These are phyloP conservation scores for Drosophila setifemur DNA, from an alignment of 1,140 invertebrate genomes.

Conservation along the genomic window DNA sequence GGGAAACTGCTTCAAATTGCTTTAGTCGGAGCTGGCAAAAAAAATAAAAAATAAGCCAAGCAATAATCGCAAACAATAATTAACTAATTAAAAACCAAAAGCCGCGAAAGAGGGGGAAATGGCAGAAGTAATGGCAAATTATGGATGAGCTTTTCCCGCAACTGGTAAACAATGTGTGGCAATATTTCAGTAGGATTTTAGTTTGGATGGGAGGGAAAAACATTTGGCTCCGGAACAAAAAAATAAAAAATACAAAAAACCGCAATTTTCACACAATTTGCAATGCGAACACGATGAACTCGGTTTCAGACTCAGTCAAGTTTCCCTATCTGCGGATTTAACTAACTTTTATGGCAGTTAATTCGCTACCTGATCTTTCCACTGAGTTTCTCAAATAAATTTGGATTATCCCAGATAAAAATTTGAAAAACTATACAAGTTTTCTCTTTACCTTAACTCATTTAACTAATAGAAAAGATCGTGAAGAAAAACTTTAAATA, in stretches of 20 bases:
- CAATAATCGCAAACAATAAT: slow-evolving; percentile 57
- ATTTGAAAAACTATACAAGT: no score
- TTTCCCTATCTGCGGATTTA: slow-evolving; percentile 4
- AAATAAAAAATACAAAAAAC: slow-evolving; percentile 57
- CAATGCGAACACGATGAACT: slow-evolving; percentile 38
- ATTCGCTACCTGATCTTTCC: not conserved
- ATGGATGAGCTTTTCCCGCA: slow-evolving; percentile 51
- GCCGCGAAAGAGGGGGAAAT: not conserved
- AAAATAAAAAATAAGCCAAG: not conserved
- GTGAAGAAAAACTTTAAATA: no score
- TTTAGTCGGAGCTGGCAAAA: not conserved
- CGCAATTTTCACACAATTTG: slow-evolving; percentile 68
- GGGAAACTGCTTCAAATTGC: slow-evolving; percentile 13
- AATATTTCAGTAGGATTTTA: slow-evolving; percentile 2
- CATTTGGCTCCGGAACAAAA: no score
- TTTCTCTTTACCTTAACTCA: no score
- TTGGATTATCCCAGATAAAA: no score
- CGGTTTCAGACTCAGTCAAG: no score
- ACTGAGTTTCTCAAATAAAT: no score
- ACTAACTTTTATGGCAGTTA: slow-evolving; percentile 12
- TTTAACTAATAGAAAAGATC: no score
- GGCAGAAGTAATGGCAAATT: slow-evolving; percentile 48
- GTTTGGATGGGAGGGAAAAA: not conserved
- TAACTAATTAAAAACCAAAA: slow-evolving; percentile 63
- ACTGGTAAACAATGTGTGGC: slow-evolving; percentile 38